A percentile compares a stretch with the other conserved stretches of the same genome.
Evolutionary conservation across 1,140 invertebrate genomes (phyloP).

Genomic region (Cherax destructor): DNA sequence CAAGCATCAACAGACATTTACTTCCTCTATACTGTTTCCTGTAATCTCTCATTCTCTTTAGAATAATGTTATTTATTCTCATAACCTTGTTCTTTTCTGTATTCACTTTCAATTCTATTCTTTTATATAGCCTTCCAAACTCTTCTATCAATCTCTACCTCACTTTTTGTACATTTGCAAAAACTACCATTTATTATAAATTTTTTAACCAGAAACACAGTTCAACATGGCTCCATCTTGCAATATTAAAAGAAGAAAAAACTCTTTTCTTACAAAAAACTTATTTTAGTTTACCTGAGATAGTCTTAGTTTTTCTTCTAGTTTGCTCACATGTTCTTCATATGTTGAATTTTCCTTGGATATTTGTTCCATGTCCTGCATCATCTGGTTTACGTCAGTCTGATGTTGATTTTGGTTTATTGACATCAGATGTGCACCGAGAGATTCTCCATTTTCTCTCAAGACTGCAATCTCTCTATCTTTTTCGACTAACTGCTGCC

Average conservation of each 20-base stretch:
- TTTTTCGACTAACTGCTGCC: constrained; percentile 34
- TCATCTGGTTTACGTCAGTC: neutral
- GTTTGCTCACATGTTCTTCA: constrained; percentile 10
- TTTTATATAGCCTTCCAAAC: no score
- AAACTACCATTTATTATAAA: no score
- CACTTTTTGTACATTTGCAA: no score
- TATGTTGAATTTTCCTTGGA: constrained; percentile 13
- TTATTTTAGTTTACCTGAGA: constrained; percentile 15
- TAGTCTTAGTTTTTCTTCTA: constrained; percentile 36
- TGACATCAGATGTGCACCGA: constrained; percentile 33
- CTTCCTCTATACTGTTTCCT: no score
- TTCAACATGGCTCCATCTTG: no score
- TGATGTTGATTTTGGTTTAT: constrained; percentile 19
- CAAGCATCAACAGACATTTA: no score
- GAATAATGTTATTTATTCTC: no score
- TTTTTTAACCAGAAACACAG: no score
- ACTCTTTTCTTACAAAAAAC: neutral
- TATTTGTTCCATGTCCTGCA: neutral
- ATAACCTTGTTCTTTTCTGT: no score
- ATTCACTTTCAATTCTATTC: no score
- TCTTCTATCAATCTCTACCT: no score
- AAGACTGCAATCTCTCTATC: constrained; percentile 32
- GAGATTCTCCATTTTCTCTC: constrained; percentile 46
- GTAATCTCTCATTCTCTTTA: no score
- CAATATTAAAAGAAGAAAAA: neutral